phyloP scores from a whole-genome alignment of 1,140 invertebrate species.

The Branchinecta lindahli region DNA sequence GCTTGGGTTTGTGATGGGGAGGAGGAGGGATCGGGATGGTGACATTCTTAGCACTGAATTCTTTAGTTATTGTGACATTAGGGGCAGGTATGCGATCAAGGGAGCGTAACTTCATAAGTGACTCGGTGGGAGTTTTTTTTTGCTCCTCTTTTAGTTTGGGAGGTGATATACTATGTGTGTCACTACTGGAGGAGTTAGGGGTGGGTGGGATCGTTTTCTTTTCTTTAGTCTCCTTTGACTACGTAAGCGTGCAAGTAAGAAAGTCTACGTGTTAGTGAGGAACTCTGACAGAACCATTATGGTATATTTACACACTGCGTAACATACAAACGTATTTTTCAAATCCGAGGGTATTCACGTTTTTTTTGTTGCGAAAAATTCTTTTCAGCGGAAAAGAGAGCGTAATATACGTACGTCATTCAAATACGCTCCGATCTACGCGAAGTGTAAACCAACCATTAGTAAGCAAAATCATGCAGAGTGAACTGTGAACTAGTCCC shows the following conservation, averaged over 20 bases:
- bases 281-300: neutral
- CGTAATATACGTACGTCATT: too few species aligned
- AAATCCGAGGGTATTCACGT: neutral
- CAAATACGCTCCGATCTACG: too few species aligned
- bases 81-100: neutral
- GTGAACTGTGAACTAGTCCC: too few species aligned
- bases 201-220: neutral
- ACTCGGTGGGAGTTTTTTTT: neutral
- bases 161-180: neutral
- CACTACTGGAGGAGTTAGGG: neutral
- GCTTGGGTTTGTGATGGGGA: conserved; percentile 6
- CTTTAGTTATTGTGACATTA: conserved; percentile 2
- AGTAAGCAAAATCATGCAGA: too few species aligned
- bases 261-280: neutral
- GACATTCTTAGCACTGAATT: conserved; percentile 1
- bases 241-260: conserved; percentile 3
- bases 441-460: too few species aligned
- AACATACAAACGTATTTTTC: neutral
- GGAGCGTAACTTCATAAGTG: neutral
- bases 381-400: too few species aligned
- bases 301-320: neutral
- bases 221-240: conserved; percentile 1
- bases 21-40: conserved; percentile 14
- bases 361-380: too few species aligned
- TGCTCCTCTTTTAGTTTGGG: neutral